phyloP scores from a whole-genome alignment of 2,797 vertebrate genomes.

The Acestrorhynchus altus region DNA sequence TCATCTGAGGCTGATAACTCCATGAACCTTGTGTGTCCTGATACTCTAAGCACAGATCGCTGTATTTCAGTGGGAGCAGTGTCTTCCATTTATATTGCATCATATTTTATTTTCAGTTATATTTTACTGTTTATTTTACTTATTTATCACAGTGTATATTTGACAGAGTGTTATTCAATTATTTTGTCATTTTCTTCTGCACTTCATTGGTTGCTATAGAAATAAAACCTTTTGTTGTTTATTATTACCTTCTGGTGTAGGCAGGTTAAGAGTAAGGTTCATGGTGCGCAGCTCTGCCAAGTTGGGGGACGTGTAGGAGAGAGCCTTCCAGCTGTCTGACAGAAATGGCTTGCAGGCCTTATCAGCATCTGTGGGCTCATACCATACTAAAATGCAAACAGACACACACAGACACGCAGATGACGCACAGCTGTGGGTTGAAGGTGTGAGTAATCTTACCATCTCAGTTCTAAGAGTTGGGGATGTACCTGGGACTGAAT shows the following conservation, averaged over 20 bases:
- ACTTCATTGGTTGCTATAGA: background rate
- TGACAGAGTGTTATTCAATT: too few species aligned
- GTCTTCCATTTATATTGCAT: too few species aligned
- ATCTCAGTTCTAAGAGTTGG: background rate
- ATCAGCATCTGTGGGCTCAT: conserved; percentile 87
- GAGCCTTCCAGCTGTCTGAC: conserved; percentile 87
- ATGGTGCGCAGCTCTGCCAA: conserved; percentile 85
- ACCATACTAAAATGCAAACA: conserved; percentile 82
- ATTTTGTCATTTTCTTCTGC: background rate
- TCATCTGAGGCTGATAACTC: background rate
- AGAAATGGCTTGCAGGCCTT: conserved; percentile 90
- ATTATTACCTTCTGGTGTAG: conserved; percentile 79
- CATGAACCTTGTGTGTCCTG: background rate
- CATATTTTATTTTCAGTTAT: too few species aligned
- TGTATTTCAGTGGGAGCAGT: too few species aligned
- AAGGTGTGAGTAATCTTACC: background rate
- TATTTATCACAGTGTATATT: too few species aligned
- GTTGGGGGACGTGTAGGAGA: conserved; percentile 88
- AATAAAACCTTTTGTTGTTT: background rate
- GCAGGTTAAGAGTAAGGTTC: conserved; percentile 80
- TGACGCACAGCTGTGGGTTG: conserved; percentile 15
- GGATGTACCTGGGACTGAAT: conserved; percentile 79
- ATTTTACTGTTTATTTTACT: too few species aligned
- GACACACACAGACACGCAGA: conserved; percentile 15
- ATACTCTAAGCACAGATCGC: background rate